These are phyloP conservation scores for Percopsis omiscomaycus DNA, from an alignment of 2,797 vertebrate genomes.

Conservation along the genomic window DNA sequence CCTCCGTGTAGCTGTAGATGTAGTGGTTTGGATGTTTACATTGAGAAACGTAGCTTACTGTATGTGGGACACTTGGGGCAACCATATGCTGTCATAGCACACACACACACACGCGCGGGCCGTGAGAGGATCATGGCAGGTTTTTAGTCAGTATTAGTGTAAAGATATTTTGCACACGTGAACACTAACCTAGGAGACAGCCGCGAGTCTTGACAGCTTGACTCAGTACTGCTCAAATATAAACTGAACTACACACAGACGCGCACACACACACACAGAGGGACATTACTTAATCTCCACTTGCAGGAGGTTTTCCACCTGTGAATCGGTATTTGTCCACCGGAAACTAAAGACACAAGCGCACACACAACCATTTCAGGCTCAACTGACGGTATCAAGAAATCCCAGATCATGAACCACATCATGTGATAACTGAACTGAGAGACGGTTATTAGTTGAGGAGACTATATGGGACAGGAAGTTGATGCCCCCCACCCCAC, in stretches of 20 bases:
- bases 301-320: no score
- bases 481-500: no score
- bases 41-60: slow-evolving; percentile 56
- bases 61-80: slow-evolving; percentile 45
- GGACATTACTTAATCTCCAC: no score
- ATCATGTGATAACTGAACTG: slow-evolving; percentile 1
- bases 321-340: no score
- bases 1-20: slow-evolving; percentile 59
- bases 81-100: slow-evolving; percentile 59
- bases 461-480: slow-evolving; percentile 37
- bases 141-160: not conserved
- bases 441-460: slow-evolving; percentile 56
- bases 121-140: not conserved
- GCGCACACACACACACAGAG: no score
- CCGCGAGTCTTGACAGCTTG: no score
- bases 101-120: slow-evolving; percentile 1
- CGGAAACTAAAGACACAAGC: not conserved
- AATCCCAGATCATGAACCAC: slow-evolving; percentile 54
- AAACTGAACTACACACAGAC: not conserved
- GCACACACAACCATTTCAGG: slow-evolving; percentile 23
- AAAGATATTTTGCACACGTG: not conserved
- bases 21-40: slow-evolving; percentile 64
- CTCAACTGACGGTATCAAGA: slow-evolving; percentile 36
- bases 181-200: not conserved
- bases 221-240: no score